These are phyloP conservation scores for Aythya baeri DNA, from an alignment of 2,113 vertebrate genomes.

Conservation along the genomic window DNA sequence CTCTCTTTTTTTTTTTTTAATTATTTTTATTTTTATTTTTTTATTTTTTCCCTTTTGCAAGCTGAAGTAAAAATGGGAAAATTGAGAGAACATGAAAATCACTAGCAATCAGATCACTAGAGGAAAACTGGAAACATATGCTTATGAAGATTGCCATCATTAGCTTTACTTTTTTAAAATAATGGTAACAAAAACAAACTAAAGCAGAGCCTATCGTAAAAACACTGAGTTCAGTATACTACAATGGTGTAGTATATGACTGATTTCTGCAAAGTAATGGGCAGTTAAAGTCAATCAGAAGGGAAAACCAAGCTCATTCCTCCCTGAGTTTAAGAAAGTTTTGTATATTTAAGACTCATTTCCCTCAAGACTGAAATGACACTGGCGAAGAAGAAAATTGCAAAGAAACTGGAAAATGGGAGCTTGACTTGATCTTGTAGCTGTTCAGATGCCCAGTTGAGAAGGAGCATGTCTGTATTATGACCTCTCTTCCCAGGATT, in stretches of 20 bases:
- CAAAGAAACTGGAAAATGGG: not conserved
- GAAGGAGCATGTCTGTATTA: not conserved
- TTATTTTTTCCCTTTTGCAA: not conserved
- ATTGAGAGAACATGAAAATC: not conserved
- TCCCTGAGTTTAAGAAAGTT: not conserved
- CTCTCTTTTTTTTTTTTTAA: not conserved
- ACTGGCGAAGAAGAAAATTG: not conserved
- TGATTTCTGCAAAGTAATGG: not conserved
- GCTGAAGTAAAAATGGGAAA: not conserved
- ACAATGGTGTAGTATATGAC: not conserved
- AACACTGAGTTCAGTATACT: not conserved
- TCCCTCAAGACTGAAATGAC: not conserved
- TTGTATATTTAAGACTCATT: not conserved
- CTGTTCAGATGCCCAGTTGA: not conserved
- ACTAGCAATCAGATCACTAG: not conserved
- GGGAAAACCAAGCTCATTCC: not conserved
- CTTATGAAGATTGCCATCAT: not conserved
- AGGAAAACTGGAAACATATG: not conserved
- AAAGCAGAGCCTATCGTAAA: not conserved
- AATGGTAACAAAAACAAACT: not conserved
- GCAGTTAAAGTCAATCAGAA: not conserved
- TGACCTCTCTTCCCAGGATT: conserved; percentile 18
- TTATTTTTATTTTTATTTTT: not conserved
- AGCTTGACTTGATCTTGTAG: not conserved
- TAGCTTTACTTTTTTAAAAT: not conserved